A percentile compares a stretch with the other conserved stretches of the same genome.
Conservation (phyloP, 2,888 invertebrate species). For the Philereme vetulata region DNA sequence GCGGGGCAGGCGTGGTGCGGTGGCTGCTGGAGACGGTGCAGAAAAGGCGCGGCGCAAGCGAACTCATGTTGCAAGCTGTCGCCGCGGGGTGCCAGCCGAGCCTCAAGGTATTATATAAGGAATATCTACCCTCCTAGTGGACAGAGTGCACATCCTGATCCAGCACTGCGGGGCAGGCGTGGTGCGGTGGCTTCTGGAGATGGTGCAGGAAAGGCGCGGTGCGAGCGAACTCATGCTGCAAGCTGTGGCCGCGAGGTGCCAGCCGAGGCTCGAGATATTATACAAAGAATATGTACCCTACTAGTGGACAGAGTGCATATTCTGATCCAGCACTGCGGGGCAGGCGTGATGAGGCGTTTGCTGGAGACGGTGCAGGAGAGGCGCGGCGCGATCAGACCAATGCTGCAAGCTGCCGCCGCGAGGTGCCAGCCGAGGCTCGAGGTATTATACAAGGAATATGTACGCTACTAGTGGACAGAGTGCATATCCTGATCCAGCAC, state of each 20-base stretch:
- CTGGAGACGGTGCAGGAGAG: slow-evolving; percentile 72
- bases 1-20: slow-evolving; percentile 86
- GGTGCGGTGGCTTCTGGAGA: slow-evolving; percentile 68
- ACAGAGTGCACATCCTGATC: slow-evolving; percentile 87
- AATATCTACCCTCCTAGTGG: slow-evolving; percentile 41
- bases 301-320: slow-evolving; percentile 73
- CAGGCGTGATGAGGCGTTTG: slow-evolving; percentile 83
- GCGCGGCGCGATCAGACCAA: slow-evolving; percentile 86
- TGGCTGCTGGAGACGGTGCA: slow-evolving; percentile 59
- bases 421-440: slow-evolving; percentile 83
- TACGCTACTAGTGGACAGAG: no score
- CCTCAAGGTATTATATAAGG: slow-evolving; percentile 59
- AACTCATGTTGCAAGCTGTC: slow-evolving; percentile 88
- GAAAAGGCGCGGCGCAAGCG: slow-evolving; percentile 86
- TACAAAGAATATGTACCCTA: no score
- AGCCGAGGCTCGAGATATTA: slow-evolving; percentile 75
- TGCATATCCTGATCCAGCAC: slow-evolving; percentile 86
- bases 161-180: slow-evolving; percentile 86
- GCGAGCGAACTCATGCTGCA: slow-evolving; percentile 89
- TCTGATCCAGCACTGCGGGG: slow-evolving; percentile 85
- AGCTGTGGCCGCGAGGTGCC: slow-evolving; percentile 87
- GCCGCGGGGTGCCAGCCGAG: slow-evolving; percentile 85
- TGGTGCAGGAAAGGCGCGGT: slow-evolving; percentile 80
- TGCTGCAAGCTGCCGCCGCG: slow-evolving; percentile 88
- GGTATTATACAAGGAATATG: slow-evolving; percentile 49